Conservation (phyloP, 2,888 invertebrate species). For the Pseudeuparius sepicola region DNA sequence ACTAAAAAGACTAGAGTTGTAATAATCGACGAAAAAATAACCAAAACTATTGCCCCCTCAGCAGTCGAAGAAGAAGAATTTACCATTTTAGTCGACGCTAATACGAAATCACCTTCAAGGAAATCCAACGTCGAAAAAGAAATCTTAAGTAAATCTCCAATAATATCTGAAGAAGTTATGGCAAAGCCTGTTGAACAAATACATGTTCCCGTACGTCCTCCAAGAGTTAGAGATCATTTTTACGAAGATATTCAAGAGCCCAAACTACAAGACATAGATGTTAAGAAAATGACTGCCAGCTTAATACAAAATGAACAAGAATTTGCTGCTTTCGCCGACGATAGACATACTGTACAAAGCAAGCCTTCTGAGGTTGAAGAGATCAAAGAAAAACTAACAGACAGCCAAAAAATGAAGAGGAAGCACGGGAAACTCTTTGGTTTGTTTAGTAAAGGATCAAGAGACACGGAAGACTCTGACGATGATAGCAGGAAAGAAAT, state of each 20-base stretch:
- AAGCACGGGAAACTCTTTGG: conserved; percentile 33
- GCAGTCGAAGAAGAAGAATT: conserved; percentile 34
- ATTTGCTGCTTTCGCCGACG: conserved; percentile 31
- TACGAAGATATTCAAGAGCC: conserved; percentile 31
- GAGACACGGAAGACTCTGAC: conserved; percentile 33
- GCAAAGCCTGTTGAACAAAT: conserved; percentile 24
- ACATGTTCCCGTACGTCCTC: conserved; percentile 24
- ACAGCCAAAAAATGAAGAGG: conserved; percentile 28
- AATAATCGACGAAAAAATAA: conserved; percentile 31
- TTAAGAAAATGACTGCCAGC: conserved; percentile 30
- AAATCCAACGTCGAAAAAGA: conserved; percentile 31
- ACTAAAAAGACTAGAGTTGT: conserved; percentile 25
- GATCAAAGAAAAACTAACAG: conserved; percentile 21
- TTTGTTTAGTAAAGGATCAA: conserved; percentile 32
- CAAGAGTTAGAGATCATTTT: conserved; percentile 27
- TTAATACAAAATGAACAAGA: conserved; percentile 33
- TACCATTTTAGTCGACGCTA: conserved; percentile 32
- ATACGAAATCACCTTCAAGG: conserved; percentile 28
- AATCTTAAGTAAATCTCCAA: conserved; percentile 28
- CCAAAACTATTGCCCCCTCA: conserved; percentile 32
- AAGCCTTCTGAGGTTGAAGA: conserved; percentile 12
- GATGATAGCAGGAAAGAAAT: conserved; percentile 30
- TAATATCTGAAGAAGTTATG: conserved; percentile 27
- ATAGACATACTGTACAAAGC: conserved; percentile 26
- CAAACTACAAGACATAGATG: conserved; percentile 12